Base-by-base conservation (phyloP, 2,113 vertebrate genomes). In the Eidolon helvum region DNA sequence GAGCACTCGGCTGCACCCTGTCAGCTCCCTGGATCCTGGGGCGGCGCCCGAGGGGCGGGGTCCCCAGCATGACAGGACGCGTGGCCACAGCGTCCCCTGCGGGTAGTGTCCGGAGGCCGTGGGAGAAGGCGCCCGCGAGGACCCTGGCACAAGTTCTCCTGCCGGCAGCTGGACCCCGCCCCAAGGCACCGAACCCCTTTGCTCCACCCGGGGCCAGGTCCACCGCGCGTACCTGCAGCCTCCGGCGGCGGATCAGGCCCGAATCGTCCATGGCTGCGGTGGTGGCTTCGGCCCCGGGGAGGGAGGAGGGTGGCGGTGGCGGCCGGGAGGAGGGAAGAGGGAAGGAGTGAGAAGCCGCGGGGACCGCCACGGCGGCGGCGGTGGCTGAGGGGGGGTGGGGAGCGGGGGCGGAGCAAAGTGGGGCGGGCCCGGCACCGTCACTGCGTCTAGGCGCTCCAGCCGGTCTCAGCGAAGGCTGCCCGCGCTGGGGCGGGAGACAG, bases 171-270 rank as follows among this genome's bases (percentile, higher is more conserved):
- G 68, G 63, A 83, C 96, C 75, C 90, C 79, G 72, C 95, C 92
- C 90, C 90, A n/a, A 94, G 91, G 71, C 69, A 69, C 71, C 30
- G 53, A 92, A 79, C 95, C 87, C 68, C 57, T 87, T 40, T 53
- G 59, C 45, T 63, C 66, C 57, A 33, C 89, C 59, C n/a, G 15
- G 19, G 43, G 57, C 77, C 55, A 10, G 11, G 61, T 82, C 80
- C 55, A 59, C 75, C 45, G 71, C 45, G 71, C 53, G 53, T 96
- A 98, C 97, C 95, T 97, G 97, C 87, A 98, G 90, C 96, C 97
- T 97, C 90, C 96, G 97, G 95, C 96, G 98, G 96, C 98, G 98
- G 78, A 98, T 98, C 90, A 98, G 95, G 97, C 98, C 98, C 15
- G 98, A 98, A 95, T 98, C 98, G 68, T 97, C 96, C 97, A 98